Evolutionary conservation across 2,797 vertebrate genomes (phyloP).

Genomic region (Hydrolagus colliei): DNA sequence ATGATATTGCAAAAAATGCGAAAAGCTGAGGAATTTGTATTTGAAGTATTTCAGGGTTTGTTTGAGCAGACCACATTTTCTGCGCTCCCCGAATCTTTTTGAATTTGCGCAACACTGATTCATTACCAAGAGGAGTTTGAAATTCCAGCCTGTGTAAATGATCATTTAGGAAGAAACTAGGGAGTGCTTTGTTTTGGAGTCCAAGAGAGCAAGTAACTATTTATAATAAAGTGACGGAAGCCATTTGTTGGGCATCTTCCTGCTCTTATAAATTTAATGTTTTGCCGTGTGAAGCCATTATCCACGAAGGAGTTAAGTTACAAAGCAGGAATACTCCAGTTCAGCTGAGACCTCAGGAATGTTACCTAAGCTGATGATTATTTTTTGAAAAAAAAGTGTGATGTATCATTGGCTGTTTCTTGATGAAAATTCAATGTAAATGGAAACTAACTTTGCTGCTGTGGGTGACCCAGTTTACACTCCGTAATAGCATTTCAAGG

Average conservation of each 20-base stretch:
- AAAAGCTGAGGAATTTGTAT: neutral
- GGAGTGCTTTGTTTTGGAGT: neutral
- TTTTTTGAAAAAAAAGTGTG: neutral
- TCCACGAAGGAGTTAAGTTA: neutral
- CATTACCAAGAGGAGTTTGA: too few species aligned
- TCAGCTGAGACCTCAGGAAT: neutral
- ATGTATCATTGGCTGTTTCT: neutral
- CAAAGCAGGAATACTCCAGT: neutral
- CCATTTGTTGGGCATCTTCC: neutral
- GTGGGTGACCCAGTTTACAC: constrained; percentile 1
- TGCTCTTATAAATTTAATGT: neutral
- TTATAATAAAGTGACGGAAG: too few species aligned
- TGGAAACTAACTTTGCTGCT: neutral
- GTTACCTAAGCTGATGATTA: neutral
- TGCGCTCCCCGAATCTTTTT: too few species aligned
- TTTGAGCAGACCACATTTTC: too few species aligned
- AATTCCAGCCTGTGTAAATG: too few species aligned
- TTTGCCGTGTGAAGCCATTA: neutral
- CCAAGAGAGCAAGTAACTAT: neutral
- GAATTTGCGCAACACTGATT: too few species aligned
- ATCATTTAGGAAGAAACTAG: too few species aligned
- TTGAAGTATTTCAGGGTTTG: too few species aligned
- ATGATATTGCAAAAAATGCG: neutral
- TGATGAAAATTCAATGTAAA: too few species aligned
- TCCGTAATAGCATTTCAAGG: neutral